Percentiles rank a stretch among this genome's conserved stretches.
phyloP scores from a whole-genome alignment of 2,113 vertebrate species.

The Phrynosoma blainvillii region DNA sequence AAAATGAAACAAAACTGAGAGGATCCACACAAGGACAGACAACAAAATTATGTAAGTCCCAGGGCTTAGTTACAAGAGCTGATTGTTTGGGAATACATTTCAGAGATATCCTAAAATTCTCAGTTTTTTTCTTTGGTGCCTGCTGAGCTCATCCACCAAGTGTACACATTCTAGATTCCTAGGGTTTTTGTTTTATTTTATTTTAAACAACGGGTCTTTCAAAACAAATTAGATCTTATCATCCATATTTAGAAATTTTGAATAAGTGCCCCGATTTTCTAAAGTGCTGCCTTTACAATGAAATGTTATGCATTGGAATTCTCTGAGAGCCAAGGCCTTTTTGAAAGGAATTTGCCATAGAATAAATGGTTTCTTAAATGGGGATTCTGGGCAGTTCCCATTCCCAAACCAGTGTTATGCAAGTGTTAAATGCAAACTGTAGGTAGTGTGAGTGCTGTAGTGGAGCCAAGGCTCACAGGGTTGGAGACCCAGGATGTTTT shows the following conservation, averaged over 20 bases:
- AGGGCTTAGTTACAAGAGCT: neutral
- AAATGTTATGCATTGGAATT: neutral
- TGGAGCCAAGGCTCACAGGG: too few species aligned
- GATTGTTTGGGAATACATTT: neutral
- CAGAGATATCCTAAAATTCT: neutral
- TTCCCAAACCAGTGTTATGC: neutral
- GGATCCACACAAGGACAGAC: neutral
- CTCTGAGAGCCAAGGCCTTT: neutral
- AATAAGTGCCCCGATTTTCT: conserved; percentile 1
- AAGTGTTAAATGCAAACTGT: neutral
- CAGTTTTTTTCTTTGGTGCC: neutral
- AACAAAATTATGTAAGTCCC: neutral
- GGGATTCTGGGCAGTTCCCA: neutral
- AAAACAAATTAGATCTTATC: neutral
- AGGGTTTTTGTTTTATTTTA: neutral
- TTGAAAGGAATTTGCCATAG: neutral
- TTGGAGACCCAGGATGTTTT: too few species aligned
- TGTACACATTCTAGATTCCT: neutral
- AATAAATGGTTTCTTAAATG: neutral
- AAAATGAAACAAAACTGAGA: neutral
- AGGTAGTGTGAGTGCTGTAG: too few species aligned
- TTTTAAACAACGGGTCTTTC: conserved; percentile 16
- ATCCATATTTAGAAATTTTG: conserved; percentile 16
- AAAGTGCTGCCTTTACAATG: neutral
- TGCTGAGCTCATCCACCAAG: neutral